These are phyloP conservation scores for Antheraea assamensis DNA, from an alignment of 2,888 invertebrate genomes.

Conservation along the genomic window DNA sequence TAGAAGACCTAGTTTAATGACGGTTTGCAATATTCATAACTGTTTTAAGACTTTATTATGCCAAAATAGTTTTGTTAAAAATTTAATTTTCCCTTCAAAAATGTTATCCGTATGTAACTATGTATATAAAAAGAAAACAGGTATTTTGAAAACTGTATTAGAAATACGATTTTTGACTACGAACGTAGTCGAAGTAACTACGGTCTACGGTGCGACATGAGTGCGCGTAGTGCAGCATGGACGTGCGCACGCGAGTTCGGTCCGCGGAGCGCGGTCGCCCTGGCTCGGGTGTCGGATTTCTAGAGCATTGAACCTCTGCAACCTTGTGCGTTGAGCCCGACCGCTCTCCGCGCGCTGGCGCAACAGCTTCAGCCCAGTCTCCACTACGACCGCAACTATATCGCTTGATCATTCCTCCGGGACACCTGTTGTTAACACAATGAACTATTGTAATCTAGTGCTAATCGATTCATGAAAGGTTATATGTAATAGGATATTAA, in stretches of 20 bases:
- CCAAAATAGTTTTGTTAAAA: background rate
- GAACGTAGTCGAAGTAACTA: slow-evolving; percentile 38
- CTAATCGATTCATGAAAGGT: slow-evolving; percentile 74
- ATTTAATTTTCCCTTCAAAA: background rate
- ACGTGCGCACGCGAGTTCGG: slow-evolving; percentile 47
- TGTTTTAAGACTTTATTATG: slow-evolving; percentile 30
- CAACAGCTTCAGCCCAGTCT: slow-evolving; percentile 78
- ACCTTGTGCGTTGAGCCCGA: slow-evolving; percentile 80
- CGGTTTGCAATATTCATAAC: slow-evolving; percentile 38
- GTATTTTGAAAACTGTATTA: background rate
- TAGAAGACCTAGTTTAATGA: slow-evolving; percentile 59
- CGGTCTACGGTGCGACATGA: slow-evolving; percentile 23
- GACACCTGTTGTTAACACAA: slow-evolving; percentile 69
- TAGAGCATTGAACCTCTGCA: slow-evolving; percentile 82
- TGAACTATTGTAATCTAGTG: slow-evolving; percentile 64
- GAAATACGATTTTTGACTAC: slow-evolving; percentile 30
- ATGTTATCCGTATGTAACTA: background rate
- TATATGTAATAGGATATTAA: slow-evolving; percentile 65
- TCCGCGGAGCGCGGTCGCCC: slow-evolving; percentile 58
- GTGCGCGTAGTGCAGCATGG: slow-evolving; percentile 35
- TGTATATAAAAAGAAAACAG: background rate
- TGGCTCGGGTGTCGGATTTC: slow-evolving; percentile 79
- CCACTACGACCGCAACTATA: slow-evolving; percentile 63
- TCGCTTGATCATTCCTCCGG: slow-evolving; percentile 78
- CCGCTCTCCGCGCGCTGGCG: slow-evolving; percentile 79